Base-by-base conservation (phyloP, 2,888 invertebrate species). In the Unio delphinus region DNA sequence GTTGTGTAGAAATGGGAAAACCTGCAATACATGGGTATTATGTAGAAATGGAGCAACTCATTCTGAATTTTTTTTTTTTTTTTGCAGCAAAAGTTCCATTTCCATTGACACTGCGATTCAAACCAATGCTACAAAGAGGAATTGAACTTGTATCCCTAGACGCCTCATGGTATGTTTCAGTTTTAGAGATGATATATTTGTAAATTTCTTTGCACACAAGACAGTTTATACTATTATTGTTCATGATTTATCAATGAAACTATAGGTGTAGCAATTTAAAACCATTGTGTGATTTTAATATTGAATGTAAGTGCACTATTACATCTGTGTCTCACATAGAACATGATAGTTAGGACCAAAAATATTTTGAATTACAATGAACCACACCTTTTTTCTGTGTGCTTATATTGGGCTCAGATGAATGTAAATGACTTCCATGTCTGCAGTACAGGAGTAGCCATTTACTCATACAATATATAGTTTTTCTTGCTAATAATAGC, bases 101-200 rank as follows among this genome's bases (percentile, higher is more conserved):
- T 90, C 99, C 99, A 0, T 90, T 99, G 81, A 99, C 99, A 0
- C 92, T 99, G 64, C 94, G 99, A 66, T 99, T 99, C 91, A 99
- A 99, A 91, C 98, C 99, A 0, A 99, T 99, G 99, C 92, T 99
- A 82, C 99, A 99, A 91, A 93, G 99, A 83, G 99, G 99, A 26
- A 95, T 99, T 66, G 99, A 99, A 90, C 92, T 99, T 67, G 93
- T 94, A 4, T 96, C 97, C 60, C 91, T 99, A 73, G 99, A 99
- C 90, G 98, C 99, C 6, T 96, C 99, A 1, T 99, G 99, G 99
- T 90, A 80, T 79, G 83, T 64, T 58, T 23, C 11, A 45, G 11
- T 45, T 45, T 45, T 15, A 45, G 15, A 7, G 20, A 45, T 8
- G 18, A 61, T 30, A n/a, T n/a, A 55, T 15, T 23, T 34, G 56